Evolutionary conservation across 2,888 invertebrate species (phyloP), one percentile per base, ranked within the genome.

Genomic region (Cenopis cana): DNA sequence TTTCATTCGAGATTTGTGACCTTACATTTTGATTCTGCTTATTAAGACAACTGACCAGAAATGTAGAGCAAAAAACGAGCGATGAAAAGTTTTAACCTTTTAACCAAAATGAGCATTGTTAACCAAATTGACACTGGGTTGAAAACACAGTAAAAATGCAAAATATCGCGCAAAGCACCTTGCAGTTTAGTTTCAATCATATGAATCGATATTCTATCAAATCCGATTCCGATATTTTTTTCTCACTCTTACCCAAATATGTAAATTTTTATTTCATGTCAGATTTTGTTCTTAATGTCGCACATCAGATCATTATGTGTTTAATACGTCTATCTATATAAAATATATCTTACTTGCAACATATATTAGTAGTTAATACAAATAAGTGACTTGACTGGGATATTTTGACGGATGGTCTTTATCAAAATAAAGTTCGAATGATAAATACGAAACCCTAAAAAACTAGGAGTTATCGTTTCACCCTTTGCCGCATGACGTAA

Each of bases 301-400:
- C 84, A 84, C 80, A 83, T 89, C 90, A 90, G 90, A 90, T 90
- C 89, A 81, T 82, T 83, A 33, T 82, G 76, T 77, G 81, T 79
- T 78, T 69, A 75, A 79, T 77, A 78, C 73, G 78, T 50, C 50
- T 69, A 52, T 49, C 46, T 50, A 56, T 55, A 64, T 17, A 64
- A 41, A 33, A 69, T 57, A 69, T 67, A 68, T 70, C 74, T 76
- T 76, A 77, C 74, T 76, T 69, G 75, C 50, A 75, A 74, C 73
- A 76, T 74, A 56, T 70, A 73, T 69, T 67, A 46, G 70, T 68
- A 68, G 56, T 71, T 72, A 64, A 69, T 52, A 68, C 66, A 65
- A 62, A 74, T 64, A 67, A 72, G 69, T 75, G 77, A 75, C 79
- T 79, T 74, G 78, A 78, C 77, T 80, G 82, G 79, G 79, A 74